Evolutionary conservation across 2,797 vertebrate genomes (phyloP).

Genomic region (Hafferia zeledoni): DNA sequence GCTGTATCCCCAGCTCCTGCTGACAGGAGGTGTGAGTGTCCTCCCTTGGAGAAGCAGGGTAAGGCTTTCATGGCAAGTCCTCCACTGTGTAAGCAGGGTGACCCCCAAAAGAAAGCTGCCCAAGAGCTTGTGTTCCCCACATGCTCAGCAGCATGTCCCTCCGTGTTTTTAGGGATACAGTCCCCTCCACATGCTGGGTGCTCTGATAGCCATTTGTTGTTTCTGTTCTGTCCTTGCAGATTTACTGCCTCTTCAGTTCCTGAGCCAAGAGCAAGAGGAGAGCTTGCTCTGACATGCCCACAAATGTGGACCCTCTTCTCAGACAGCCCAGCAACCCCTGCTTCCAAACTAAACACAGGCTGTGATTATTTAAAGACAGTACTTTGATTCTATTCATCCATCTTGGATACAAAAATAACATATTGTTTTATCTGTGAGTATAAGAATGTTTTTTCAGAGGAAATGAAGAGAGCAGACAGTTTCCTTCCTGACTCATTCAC

Average conservation of each 20-base stretch:
- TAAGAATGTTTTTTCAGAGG: slow-evolving; percentile 82
- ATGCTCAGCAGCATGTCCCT: neutral
- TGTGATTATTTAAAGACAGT: slow-evolving; percentile 65
- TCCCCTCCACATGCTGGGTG: neutral
- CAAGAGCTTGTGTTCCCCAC: neutral
- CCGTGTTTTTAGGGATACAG: neutral
- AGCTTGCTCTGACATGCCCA: neutral
- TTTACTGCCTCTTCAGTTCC: neutral
- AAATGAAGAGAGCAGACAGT: slow-evolving; percentile 91
- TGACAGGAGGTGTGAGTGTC: accelerated
- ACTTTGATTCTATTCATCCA: slow-evolving; percentile 72
- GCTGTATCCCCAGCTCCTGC: accelerated
- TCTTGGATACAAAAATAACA: slow-evolving; percentile 79
- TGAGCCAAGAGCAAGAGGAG: neutral
- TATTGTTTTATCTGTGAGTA: slow-evolving; percentile 79
- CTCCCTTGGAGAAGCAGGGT: neutral
- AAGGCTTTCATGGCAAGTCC: neutral
- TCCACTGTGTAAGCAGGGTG: neutral
- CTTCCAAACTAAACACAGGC: slow-evolving; percentile 71
- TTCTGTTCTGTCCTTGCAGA: neutral
- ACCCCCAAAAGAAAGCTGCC: accelerated
- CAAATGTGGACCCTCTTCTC: neutral
- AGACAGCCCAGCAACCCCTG: neutral
- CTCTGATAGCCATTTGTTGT: neutral
- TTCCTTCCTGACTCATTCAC: slow-evolving; percentile 91